Conservation (phyloP, 2,113 vertebrate genomes). For the Hylia prasina region DNA sequence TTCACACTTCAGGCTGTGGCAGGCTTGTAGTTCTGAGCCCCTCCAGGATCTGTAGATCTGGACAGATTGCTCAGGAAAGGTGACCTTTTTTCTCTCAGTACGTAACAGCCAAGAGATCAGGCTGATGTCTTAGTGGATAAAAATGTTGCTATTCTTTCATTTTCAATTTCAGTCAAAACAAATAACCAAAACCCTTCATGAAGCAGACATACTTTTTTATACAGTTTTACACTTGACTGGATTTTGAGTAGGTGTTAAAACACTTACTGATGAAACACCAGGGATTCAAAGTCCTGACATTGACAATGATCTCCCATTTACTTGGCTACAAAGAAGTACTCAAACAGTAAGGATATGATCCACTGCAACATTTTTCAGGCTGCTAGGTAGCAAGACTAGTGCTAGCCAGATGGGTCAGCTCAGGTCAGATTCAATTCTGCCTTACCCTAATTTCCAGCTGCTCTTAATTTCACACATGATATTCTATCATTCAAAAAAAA, state of each 20-base stretch:
- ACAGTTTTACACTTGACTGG: background rate
- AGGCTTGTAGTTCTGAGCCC: background rate
- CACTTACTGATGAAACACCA: background rate
- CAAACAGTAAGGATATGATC: background rate
- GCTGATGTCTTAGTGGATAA: background rate
- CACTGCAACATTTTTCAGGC: background rate
- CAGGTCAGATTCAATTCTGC: background rate
- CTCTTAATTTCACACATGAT: background rate
- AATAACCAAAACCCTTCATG: background rate
- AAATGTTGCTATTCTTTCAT: background rate
- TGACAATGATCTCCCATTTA: background rate
- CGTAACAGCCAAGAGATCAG: background rate
- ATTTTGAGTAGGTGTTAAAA: background rate
- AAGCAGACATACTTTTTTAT: background rate
- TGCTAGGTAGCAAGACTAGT: background rate
- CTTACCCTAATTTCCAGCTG: background rate
- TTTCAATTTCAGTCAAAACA: background rate
- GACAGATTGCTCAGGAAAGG: background rate
- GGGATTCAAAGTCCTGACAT: background rate
- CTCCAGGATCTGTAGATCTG: background rate
- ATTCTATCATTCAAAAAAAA: background rate
- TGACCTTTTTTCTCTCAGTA: background rate
- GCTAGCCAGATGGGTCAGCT: background rate
- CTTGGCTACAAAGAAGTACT: background rate
- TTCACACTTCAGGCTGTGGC: background rate